A percentile compares a stretch with the other conserved stretches of the same genome.
Conservation (phyloP, 2,113 vertebrate genomes). For the Campylomormyrus numenius region DNA sequence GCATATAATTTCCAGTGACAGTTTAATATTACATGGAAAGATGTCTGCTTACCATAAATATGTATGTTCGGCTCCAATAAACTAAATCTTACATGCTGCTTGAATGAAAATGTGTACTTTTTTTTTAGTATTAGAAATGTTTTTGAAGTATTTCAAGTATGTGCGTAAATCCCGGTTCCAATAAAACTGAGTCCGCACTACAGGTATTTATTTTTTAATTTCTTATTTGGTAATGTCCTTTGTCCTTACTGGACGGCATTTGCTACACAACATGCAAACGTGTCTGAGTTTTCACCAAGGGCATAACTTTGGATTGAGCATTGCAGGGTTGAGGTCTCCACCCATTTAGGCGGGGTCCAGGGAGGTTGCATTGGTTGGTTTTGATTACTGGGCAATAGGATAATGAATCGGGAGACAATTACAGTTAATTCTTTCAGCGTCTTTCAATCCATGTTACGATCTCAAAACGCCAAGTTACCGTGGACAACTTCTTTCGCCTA, state of each 20-base stretch:
- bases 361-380: background rate
- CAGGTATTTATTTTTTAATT: background rate
- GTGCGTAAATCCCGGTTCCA: slow-evolving; percentile 82
- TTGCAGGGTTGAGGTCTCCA: background rate
- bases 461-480: background rate
- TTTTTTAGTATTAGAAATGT: slow-evolving; percentile 29
- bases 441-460: background rate
- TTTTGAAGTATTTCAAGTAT: slow-evolving; percentile 42
- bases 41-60: slow-evolving; percentile 7
- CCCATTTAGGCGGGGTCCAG: background rate
- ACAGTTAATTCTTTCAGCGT: background rate
- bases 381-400: background rate
- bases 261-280: background rate
- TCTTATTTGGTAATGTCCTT: background rate
- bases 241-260: background rate
- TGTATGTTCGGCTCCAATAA: slow-evolving; percentile 17
- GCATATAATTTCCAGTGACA: background rate
- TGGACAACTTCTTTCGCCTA: background rate
- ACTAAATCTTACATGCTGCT: slow-evolving; percentile 65
- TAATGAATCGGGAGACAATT: background rate
- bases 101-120: slow-evolving; percentile 69
- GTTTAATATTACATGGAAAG: background rate
- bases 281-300: background rate
- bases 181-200: slow-evolving; percentile 78
- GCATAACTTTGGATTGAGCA: background rate